Conservation (phyloP, 2,113 vertebrate genomes). For the Clarias batrachus region DNA sequence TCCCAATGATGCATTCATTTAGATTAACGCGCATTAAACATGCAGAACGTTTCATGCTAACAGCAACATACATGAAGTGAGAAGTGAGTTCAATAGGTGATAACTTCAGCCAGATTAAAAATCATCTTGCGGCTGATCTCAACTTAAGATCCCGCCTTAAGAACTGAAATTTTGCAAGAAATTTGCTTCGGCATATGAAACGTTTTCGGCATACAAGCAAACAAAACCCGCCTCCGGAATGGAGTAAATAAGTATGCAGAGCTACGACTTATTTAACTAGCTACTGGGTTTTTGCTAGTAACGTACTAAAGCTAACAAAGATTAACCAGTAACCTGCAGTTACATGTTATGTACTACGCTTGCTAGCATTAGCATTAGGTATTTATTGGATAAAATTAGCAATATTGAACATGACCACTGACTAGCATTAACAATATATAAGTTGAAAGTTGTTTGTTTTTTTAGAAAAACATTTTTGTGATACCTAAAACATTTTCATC, state of each 20-base stretch:
- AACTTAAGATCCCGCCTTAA: no score
- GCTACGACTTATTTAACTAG: no score
- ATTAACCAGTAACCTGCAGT: background rate
- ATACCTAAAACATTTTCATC: background rate
- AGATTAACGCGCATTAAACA: slow-evolving; percentile 9
- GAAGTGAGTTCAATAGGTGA: background rate
- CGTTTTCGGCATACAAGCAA: no score
- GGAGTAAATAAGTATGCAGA: no score
- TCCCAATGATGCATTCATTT: background rate
- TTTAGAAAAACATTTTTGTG: background rate
- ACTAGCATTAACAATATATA: background rate
- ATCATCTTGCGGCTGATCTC: no score
- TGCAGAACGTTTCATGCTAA: background rate
- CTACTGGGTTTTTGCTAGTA: no score
- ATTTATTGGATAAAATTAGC: background rate
- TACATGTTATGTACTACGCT: background rate
- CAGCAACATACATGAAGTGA: background rate
- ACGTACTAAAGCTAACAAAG: background rate
- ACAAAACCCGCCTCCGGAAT: no score
- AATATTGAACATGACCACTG: background rate
- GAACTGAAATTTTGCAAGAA: no score
- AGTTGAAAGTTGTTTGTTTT: background rate
- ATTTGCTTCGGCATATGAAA: no score
- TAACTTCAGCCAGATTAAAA: background rate
- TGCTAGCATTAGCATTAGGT: background rate